Evolutionary conservation across 2,113 vertebrate genomes (phyloP), one percentile per base, ranked within the genome.

Genomic region (Macquaria australasica): DNA sequence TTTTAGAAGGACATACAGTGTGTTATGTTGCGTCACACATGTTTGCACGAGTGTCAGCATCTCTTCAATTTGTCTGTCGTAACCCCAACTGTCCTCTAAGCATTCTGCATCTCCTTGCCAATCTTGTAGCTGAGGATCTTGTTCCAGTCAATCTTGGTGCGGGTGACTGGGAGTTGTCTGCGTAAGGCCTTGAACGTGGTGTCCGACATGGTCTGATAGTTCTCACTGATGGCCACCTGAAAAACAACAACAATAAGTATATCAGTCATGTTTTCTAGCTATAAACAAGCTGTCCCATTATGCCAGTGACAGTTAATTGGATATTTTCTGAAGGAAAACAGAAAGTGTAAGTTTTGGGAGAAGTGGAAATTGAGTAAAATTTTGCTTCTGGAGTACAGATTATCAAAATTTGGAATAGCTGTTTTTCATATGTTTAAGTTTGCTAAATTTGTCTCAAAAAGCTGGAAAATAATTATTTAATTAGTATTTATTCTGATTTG

Each of bases 111-210:
- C 91, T 99, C 98, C 89, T 99, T 99, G 94, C 98, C 98, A 62
- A 99, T 99, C 96, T 98, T 99, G 96, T 99, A 99, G 94, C 97
- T 99, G 91, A 99, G 97, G 94, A 99, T 98, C 95, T 99, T 99
- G 97, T 98, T 99, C 98, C 98, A 99, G 96, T 99, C 98, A 10
- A 99, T 97, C 96, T 99, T 99, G 95, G 97, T 99, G 93, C 97
- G 98, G 87, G 98, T 99, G 91, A 99, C 97, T 0, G 98, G 98
- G 41, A 99, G 97, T 90, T 98, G 98, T 89, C 98, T 96, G 88
- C 98, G 97, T 91, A 99, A 96, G 93, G 98, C 98, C 92, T 99
- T 99, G 94, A 99, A 99, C 25, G 98, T 99, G 95, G 97, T 99
- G 91, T 98, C 97, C 66, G 98, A 99, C 98, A 99, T 99, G 21